A percentile compares a stretch with the other conserved stretches of the same genome.
These are phyloP conservation scores for Acrocyrtus sp. DNA, from an alignment of 2,888 invertebrate species.

Conservation along the genomic window DNA sequence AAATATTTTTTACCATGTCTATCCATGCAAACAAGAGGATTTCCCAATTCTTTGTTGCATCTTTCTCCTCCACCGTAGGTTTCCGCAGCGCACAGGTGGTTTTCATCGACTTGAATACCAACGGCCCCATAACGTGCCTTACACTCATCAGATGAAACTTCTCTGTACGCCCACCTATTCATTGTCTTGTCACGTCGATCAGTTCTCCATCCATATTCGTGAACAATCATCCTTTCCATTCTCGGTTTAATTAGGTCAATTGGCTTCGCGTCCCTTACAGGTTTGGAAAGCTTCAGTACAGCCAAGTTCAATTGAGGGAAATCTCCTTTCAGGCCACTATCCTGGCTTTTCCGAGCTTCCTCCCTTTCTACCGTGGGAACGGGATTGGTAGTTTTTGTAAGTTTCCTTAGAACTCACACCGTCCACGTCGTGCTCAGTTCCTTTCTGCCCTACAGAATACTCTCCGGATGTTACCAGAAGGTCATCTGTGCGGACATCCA, in stretches of 20 bases:
- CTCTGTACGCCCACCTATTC: slow-evolving; percentile 26
- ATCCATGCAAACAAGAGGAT: slow-evolving; percentile 25
- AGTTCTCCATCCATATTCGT: slow-evolving; percentile 32
- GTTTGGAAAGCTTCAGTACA: slow-evolving; percentile 19
- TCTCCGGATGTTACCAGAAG: slow-evolving; percentile 16
- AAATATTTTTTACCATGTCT: slow-evolving; percentile 20
- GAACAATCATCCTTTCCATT: slow-evolving; percentile 28
- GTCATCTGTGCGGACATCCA: slow-evolving; percentile 10
- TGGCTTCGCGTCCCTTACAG: slow-evolving; percentile 10
- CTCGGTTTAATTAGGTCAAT: slow-evolving; percentile 17
- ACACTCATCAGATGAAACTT: slow-evolving; percentile 17
- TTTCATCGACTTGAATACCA: slow-evolving; percentile 31
- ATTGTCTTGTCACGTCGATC: slow-evolving; percentile 27
- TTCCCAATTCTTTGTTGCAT: slow-evolving; percentile 34
- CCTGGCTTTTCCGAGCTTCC: background rate
- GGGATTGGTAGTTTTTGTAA: slow-evolving; percentile 19
- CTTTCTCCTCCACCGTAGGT: slow-evolving; percentile 16
- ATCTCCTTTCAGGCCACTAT: slow-evolving; percentile 2
- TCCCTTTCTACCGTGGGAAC: slow-evolving; percentile 2
- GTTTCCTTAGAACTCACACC: slow-evolving; percentile 25
- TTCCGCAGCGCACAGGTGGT: slow-evolving; percentile 28
- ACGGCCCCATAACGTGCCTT: slow-evolving; percentile 29
- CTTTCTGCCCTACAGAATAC: background rate
- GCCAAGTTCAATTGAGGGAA: slow-evolving; percentile 34
- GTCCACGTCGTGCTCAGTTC: slow-evolving; percentile 20